Conservation (phyloP, 2,888 invertebrate species). For the Elmis aenea region DNA sequence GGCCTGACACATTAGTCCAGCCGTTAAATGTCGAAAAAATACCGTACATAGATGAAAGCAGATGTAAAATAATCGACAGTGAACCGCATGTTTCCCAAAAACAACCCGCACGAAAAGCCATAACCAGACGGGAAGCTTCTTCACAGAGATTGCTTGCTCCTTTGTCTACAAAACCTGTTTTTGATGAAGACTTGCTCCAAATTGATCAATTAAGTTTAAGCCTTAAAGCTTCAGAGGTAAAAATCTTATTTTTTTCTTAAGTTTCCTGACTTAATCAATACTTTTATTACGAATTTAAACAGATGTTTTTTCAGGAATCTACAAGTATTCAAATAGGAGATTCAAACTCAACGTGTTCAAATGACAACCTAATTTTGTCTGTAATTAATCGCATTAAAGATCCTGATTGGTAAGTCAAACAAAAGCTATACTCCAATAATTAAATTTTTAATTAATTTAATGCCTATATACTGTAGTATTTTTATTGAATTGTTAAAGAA, state of each 20-base stretch:
- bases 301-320: constrained; percentile 10
- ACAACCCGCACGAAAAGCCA: constrained; percentile 1
- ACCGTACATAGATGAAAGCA: constrained; percentile 18
- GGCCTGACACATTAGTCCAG: constrained; percentile 4
- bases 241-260: constrained; percentile 1
- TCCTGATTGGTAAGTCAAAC: constrained; percentile 34
- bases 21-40: neutral
- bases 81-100: neutral
- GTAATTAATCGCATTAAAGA: constrained; percentile 32
- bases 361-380: constrained; percentile 18
- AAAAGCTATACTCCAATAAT: no score
- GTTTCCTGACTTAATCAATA: neutral
- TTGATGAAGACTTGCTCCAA: constrained; percentile 19
- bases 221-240: constrained; percentile 18
- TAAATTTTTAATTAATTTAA: no score
- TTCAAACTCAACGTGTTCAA: constrained; percentile 9
- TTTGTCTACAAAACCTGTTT: constrained; percentile 8
- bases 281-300: neutral
- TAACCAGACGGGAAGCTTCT: constrained; percentile 1
- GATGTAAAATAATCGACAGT: constrained; percentile 4
- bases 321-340: constrained; percentile 2
- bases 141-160: constrained; percentile 4
- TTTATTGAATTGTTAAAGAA: no score
- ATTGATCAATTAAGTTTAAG: constrained; percentile 20
- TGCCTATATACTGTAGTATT: no score